Evolutionary conservation across 2,797 vertebrate species (phyloP).

Genomic region (Chiroxiphia lanceolata): DNA sequence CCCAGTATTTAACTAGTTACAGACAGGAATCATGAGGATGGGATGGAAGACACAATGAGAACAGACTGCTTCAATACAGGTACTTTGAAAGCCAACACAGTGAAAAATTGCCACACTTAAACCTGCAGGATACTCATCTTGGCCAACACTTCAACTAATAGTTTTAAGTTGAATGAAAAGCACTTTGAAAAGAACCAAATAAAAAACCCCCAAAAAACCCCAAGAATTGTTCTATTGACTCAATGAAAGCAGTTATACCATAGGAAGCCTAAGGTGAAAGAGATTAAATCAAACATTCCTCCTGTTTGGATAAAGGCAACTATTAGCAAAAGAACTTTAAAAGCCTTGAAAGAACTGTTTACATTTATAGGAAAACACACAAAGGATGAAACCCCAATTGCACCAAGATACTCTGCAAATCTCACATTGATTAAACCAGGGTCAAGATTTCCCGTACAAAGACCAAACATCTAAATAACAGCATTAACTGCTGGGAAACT

Average conservation of each 20-base stretch:
- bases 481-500: neutral
- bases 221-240: neutral
- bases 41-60: neutral
- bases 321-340: neutral
- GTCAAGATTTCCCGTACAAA: neutral
- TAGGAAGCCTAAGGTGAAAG: neutral
- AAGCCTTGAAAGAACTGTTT: conserved; percentile 7
- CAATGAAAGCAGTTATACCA: neutral
- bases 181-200: neutral
- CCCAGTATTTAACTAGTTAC: neutral
- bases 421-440: neutral
- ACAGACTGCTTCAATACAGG: neutral
- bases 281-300: neutral
- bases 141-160: neutral
- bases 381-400: neutral
- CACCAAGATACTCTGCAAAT: neutral
- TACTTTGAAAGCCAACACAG: neutral
- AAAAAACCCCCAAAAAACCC: too few species aligned
- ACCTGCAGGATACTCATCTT: neutral
- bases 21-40: neutral
- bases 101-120: neutral
- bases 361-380: neutral
- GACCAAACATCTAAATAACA: neutral
- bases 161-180: neutral
- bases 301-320: neutral